Conservation (phyloP, 2,888 invertebrate genomes). For the Dendrolimus houi region DNA sequence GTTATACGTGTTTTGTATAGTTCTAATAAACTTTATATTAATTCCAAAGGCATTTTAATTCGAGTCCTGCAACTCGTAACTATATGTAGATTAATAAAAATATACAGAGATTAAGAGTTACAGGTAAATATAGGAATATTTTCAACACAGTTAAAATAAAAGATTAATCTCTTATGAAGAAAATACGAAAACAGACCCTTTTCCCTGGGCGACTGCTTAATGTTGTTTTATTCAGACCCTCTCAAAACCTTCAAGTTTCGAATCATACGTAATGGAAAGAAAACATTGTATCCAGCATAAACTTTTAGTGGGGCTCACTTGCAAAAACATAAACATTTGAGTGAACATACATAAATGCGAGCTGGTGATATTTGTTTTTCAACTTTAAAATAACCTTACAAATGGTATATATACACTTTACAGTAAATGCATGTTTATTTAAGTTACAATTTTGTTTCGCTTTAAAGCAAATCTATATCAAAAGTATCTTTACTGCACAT, state of each 20-base stretch:
- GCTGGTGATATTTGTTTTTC: not conserved
- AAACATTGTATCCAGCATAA: conserved; percentile 37
- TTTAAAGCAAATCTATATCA: too few species aligned
- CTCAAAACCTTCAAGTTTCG: conserved; percentile 23
- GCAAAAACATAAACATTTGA: conserved; percentile 17
- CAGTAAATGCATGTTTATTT: too few species aligned
- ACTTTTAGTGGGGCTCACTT: conserved; percentile 26
- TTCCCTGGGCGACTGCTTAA: conserved; percentile 19
- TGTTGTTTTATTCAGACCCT: conserved; percentile 40
- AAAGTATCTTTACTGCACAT: too few species aligned
- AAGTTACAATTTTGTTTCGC: too few species aligned
- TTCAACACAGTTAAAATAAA: conserved; percentile 18
- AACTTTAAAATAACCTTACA: not conserved
- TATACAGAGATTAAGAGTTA: too few species aligned
- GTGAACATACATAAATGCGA: not conserved
- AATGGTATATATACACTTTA: not conserved
- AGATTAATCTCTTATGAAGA: conserved; percentile 15
- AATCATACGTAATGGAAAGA: conserved; percentile 53
- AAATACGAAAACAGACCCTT: conserved; percentile 28
- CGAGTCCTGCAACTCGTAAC: too few species aligned
- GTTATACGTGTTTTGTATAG: too few species aligned
- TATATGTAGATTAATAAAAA: too few species aligned
- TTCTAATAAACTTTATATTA: too few species aligned
- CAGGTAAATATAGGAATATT: conserved; percentile 7
- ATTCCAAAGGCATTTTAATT: too few species aligned